Evolutionary conservation across 2,888 invertebrate species (phyloP).

Genomic region (Xanthia icteritia): DNA sequence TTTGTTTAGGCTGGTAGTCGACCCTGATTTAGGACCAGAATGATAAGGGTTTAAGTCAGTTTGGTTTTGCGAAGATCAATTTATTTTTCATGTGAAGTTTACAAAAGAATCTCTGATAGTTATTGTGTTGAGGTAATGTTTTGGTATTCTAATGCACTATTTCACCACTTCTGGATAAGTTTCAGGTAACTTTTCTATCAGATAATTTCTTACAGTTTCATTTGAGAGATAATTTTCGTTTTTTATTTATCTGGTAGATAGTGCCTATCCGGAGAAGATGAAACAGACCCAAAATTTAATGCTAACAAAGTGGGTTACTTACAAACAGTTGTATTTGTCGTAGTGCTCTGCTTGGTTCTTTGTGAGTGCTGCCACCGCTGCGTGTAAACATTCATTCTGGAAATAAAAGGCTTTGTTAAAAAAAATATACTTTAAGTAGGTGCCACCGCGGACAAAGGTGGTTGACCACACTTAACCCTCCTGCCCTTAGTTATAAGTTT

Average conservation of each 20-base stretch:
- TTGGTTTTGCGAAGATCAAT: background rate
- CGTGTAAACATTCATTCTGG: conserved; percentile 92
- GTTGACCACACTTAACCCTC: background rate
- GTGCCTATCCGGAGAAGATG: background rate
- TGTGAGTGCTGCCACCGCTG: conserved; percentile 92
- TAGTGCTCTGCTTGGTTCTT: conserved; percentile 91
- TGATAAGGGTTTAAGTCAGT: conserved; percentile 17
- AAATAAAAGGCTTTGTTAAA: conserved; percentile 8
- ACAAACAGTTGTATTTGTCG: conserved; percentile 91
- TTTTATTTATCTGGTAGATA: background rate
- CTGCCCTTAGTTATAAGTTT: too few relatives aligned
- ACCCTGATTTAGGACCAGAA: conserved; percentile 47
- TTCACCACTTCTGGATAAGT: background rate
- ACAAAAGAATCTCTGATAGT: background rate
- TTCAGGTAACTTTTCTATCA: background rate
- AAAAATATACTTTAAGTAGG: background rate
- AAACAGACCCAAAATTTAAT: background rate
- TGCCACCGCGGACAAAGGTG: background rate
- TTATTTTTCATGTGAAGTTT: background rate
- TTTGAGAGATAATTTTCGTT: background rate
- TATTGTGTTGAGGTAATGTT: background rate
- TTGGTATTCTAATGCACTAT: background rate
- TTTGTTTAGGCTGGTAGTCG: conserved; percentile 55
- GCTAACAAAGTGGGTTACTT: conserved; percentile 78
- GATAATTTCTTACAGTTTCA: background rate